phyloP scores from a whole-genome alignment of 2,113 vertebrate species.

The Strigops habroptila region DNA sequence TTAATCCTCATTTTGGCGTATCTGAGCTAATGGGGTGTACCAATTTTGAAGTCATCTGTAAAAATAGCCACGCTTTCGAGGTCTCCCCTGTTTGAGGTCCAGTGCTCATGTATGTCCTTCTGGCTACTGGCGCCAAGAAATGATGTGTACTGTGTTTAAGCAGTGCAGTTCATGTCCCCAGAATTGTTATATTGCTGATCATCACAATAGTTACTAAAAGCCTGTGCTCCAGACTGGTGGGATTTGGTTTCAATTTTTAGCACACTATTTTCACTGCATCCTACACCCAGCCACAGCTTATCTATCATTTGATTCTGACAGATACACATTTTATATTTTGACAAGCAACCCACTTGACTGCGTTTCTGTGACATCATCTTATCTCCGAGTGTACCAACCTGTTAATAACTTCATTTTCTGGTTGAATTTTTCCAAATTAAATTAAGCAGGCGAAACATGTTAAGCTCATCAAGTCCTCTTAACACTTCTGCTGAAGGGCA shows the following conservation, averaged over 20 bases:
- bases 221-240: conserved; percentile 55
- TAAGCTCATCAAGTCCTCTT: conserved; percentile 78
- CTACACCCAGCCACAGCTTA: conserved; percentile 61
- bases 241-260: conserved; percentile 46
- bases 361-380: conserved; percentile 71
- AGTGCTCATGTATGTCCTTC: accelerated
- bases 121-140: neutral
- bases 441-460: conserved; percentile 76
- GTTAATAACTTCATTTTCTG: conserved; percentile 86
- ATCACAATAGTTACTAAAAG: conserved; percentile 48
- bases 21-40: neutral
- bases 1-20: neutral
- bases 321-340: conserved; percentile 78
- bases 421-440: conserved; percentile 82
- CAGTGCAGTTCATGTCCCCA: conserved; percentile 27
- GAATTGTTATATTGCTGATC: neutral
- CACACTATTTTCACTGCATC: conserved; percentile 44
- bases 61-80: neutral
- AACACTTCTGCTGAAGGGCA: conserved; percentile 77
- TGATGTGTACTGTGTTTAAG: accelerated
- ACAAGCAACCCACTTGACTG: conserved; percentile 76
- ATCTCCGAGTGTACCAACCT: conserved; percentile 69
- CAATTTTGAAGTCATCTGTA: neutral
- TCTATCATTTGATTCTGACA: conserved; percentile 72
- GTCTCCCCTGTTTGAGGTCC: neutral